A percentile compares a stretch with the other conserved stretches of the same genome.
phyloP scores from a whole-genome alignment of 2,888 invertebrate genomes.

The Augochlorella aurata region DNA sequence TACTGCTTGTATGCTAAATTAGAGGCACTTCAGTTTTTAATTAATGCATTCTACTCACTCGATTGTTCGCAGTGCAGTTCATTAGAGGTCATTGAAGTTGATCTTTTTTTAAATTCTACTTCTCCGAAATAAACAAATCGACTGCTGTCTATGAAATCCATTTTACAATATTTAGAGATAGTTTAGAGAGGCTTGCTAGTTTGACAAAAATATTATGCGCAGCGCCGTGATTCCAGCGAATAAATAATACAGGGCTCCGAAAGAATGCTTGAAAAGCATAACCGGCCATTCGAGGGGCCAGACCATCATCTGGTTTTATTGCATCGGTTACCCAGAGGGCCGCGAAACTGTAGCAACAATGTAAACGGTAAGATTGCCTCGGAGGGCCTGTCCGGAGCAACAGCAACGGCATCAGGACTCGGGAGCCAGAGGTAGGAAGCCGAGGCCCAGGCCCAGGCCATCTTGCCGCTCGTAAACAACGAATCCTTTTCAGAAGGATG shows the following conservation, averaged over 20 bases:
- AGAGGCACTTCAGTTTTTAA: no score
- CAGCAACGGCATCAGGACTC: background rate
- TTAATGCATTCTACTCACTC: no score
- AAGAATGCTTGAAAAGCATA: background rate
- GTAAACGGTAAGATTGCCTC: slow-evolving; percentile 35
- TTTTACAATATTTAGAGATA: no score
- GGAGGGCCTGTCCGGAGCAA: slow-evolving; percentile 19
- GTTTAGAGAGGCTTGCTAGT: no score
- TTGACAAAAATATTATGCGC: no score
- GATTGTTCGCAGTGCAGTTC: no score
- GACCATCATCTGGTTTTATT: background rate
- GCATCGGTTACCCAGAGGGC: no score
- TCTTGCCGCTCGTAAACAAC: slow-evolving; percentile 50
- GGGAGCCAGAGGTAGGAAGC: slow-evolving; percentile 28
- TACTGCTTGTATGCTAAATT: background rate
- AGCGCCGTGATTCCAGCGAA: no score
- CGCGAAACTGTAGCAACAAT: slow-evolving; percentile 24
- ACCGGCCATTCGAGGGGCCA: background rate
- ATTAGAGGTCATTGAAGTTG: no score
- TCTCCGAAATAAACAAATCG: no score
- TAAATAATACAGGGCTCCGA: background rate
- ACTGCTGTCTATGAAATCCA: no score
- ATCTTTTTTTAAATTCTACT: no score
- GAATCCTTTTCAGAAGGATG: slow-evolving; percentile 53
- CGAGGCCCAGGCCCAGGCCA: slow-evolving; percentile 18